A percentile compares a stretch with the other conserved stretches of the same genome.
phyloP scores from a whole-genome alignment of 2,888 invertebrate genomes.

The Plutella xylostella region DNA sequence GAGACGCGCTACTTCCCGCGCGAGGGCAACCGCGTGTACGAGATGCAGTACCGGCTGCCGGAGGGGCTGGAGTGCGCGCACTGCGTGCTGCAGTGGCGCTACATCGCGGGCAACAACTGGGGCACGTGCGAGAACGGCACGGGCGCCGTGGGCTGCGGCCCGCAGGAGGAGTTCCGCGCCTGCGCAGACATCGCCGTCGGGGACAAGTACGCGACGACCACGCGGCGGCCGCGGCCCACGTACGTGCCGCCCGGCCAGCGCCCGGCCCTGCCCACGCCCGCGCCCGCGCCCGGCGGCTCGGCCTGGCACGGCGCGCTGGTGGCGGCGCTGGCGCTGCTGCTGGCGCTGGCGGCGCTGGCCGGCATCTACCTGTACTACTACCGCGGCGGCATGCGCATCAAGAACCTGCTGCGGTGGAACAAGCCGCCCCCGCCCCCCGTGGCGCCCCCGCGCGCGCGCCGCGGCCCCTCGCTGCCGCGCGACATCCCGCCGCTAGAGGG shows the following conservation, averaged over 20 bases:
- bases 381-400: conserved; percentile 76
- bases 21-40: conserved; percentile 83
- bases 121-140: conserved; percentile 79
- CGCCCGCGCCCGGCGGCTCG: conserved; percentile 52
- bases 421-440: conserved; percentile 41
- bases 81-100: conserved; percentile 91
- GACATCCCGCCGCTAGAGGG: conserved; percentile 47
- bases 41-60: conserved; percentile 76
- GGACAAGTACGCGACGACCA: conserved; percentile 56
- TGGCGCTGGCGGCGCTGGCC: conserved; percentile 73
- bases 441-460: conserved; percentile 56
- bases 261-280: conserved; percentile 49
- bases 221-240: conserved; percentile 52
- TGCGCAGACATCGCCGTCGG: conserved; percentile 85
- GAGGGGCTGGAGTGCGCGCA: conserved; percentile 78
- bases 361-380: conserved; percentile 82
- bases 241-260: conserved; percentile 53
- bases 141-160: conserved; percentile 87
- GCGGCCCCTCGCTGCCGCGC: conserved; percentile 45
- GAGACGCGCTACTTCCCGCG: conserved; percentile 77
- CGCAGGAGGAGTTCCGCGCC: conserved; percentile 89
- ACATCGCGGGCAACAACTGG: conserved; percentile 90
- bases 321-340: conserved; percentile 74
- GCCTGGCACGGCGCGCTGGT: conserved; percentile 70
- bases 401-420: conserved; percentile 69